These are phyloP conservation scores for Agrochola litura DNA, from an alignment of 2,888 invertebrate genomes.

Conservation along the genomic window DNA sequence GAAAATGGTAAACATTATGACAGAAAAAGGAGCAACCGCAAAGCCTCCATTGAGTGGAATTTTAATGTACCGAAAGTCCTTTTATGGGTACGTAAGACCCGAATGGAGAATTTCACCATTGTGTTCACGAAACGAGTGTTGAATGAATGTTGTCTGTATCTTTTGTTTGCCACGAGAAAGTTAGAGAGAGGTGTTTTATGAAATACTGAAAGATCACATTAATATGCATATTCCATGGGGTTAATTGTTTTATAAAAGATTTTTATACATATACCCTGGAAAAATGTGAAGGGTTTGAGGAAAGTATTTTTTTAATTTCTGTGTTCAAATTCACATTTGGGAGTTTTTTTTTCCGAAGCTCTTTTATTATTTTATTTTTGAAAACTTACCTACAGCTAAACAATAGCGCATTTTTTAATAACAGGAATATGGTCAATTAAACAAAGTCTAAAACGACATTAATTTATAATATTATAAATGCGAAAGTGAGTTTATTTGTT, in stretches of 20 bases:
- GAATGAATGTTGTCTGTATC: not conserved
- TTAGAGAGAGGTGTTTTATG: not conserved
- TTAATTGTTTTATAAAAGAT: constrained; percentile 17
- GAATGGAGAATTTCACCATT: constrained; percentile 26
- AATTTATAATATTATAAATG: no score
- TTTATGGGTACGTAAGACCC: constrained; percentile 13
- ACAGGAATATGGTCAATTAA: no score
- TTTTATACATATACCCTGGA: not conserved
- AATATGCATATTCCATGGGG: constrained; percentile 15
- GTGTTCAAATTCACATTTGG: no score
- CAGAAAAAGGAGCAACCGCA: constrained; percentile 9
- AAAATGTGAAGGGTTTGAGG: no score
- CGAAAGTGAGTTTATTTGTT: no score
- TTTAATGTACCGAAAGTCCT: constrained; percentile 21
- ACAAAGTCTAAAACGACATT: no score
- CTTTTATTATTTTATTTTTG: no score
- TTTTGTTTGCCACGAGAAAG: constrained; percentile 14
- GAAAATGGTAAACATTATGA: constrained; percentile 1
- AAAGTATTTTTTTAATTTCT: no score
- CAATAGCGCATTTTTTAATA: no score
- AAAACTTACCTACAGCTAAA: no score
- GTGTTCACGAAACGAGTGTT: constrained; percentile 15
- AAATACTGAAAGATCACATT: not conserved
- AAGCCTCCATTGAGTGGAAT: constrained; percentile 17
- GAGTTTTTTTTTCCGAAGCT: no score